phyloP scores from a whole-genome alignment of 1,140 invertebrate species.

The Halesus radiatus region DNA sequence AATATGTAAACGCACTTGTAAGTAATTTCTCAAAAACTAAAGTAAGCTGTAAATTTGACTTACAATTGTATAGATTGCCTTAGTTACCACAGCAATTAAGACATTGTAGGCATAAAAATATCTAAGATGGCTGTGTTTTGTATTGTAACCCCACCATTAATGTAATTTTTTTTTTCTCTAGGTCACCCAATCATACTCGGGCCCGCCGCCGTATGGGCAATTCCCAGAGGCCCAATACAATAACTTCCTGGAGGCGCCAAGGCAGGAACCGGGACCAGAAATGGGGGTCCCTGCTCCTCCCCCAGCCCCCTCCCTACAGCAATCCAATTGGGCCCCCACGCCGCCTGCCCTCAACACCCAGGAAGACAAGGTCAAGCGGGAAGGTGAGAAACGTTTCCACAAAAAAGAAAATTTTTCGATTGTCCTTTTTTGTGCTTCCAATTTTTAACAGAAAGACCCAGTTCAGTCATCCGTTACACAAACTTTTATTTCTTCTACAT shows the following conservation, averaged over 20 bases:
- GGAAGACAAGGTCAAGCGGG: slow-evolving; percentile 49
- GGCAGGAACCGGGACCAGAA: slow-evolving; percentile 8
- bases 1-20: no score
- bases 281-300: slow-evolving; percentile 18
- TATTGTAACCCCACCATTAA: not conserved
- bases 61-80: no score
- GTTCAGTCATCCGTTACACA: no score
- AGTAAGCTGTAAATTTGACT: no score
- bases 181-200: slow-evolving; percentile 2
- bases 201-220: slow-evolving; percentile 9
- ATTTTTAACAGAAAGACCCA: no score
- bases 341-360: not conserved
- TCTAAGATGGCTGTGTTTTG: not conserved
- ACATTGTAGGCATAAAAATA: no score
- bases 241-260: slow-evolving; percentile 18
- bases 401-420: no score
- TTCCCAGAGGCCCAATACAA: slow-evolving; percentile 5
- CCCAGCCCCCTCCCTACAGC: slow-evolving; percentile 20
- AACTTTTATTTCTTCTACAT: no score
- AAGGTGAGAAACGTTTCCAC: slow-evolving; percentile 42
- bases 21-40: no score
- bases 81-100: no score
- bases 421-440: no score
- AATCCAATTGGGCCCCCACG: slow-evolving; percentile 10
- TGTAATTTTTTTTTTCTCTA: slow-evolving; percentile 10